Conservation (phyloP, 2,888 invertebrate species). For the Tolmerus cingulatus region DNA sequence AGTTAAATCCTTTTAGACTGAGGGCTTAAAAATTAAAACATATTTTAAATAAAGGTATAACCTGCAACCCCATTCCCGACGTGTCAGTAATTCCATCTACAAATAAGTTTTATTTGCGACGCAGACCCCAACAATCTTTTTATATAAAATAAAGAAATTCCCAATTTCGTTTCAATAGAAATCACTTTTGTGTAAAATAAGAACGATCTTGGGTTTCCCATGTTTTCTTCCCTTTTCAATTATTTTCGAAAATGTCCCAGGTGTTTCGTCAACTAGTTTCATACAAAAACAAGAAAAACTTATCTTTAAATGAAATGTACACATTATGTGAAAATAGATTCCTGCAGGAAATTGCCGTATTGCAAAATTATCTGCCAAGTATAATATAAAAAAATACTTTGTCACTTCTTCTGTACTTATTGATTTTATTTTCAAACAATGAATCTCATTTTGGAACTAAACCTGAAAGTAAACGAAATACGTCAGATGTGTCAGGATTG, state of each 20-base stretch:
- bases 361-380: neutral
- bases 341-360: neutral
- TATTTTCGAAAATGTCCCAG: neutral
- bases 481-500: neutral
- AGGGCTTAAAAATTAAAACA: neutral
- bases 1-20: too few species aligned
- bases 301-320: neutral
- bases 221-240: neutral
- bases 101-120: neutral
- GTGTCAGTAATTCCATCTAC: too few species aligned
- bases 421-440: too few species aligned
- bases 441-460: neutral
- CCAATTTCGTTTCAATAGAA: neutral
- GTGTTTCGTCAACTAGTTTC: neutral
- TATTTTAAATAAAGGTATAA: neutral
- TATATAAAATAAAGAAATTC: neutral
- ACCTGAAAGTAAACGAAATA: neutral
- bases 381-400: neutral
- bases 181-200: neutral
- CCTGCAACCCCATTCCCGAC: too few species aligned
- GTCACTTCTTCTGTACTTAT: neutral
- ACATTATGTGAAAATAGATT: neutral
- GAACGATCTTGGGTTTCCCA: neutral
- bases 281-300: neutral
- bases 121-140: neutral